Percentiles rank a stretch among this genome's conserved stretches.
Conservation (phyloP, 2,113 vertebrate species). For the Rhinoptilus africanus region DNA sequence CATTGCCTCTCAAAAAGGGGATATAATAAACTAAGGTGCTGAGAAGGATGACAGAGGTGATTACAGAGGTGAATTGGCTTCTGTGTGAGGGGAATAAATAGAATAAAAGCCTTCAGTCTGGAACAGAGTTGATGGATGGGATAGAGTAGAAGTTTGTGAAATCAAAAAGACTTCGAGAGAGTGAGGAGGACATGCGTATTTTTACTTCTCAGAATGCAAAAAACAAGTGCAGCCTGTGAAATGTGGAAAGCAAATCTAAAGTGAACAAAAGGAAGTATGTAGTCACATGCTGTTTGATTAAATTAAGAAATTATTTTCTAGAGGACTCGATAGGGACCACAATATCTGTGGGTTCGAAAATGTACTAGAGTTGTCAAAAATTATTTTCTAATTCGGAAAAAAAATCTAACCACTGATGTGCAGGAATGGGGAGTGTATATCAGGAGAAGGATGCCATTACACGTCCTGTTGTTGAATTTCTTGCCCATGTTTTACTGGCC, state of each 20-base stretch:
- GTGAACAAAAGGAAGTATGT: background rate
- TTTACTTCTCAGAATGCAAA: background rate
- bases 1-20: background rate
- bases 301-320: background rate
- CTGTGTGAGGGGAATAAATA: background rate
- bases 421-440: background rate
- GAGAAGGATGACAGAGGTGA: background rate
- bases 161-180: background rate
- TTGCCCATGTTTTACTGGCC: background rate
- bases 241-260: background rate
- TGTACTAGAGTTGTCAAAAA: background rate
- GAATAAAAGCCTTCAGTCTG: background rate
- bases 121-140: background rate
- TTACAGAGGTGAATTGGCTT: background rate
- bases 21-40: background rate
- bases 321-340: background rate
- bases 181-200: background rate
- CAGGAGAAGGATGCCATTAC: background rate
- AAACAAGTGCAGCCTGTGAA: background rate
- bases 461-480: background rate
- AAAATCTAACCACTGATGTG: background rate
- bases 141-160: background rate
- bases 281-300: background rate
- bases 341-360: background rate
- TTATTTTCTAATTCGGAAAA: background rate